Conservation (phyloP, 2,888 invertebrate genomes). For the Napeogenes sylphis region DNA sequence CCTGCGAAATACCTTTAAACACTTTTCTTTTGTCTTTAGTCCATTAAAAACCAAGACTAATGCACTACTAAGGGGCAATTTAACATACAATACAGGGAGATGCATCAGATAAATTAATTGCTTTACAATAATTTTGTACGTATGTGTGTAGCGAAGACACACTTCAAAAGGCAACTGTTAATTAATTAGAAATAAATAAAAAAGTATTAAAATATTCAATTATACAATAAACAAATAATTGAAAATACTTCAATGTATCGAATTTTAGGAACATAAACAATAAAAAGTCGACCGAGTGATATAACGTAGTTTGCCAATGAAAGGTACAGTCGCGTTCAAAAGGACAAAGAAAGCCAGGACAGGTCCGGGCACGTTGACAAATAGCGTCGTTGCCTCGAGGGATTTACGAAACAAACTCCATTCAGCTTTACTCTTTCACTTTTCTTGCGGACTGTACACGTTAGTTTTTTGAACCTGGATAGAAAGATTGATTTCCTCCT, state of each 20-base stretch:
- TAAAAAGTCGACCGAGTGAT: slow-evolving; percentile 12
- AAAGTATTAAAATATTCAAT: too few species aligned
- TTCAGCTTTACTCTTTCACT: slow-evolving; percentile 18
- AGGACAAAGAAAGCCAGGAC: slow-evolving; percentile 21
- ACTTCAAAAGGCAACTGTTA: neutral
- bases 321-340: slow-evolving; percentile 17
- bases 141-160: neutral
- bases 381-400: slow-evolving; percentile 15
- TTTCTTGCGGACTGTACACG: slow-evolving; percentile 21
- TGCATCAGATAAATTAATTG: neutral
- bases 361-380: slow-evolving; percentile 22
- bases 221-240: neutral
- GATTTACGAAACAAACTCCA: slow-evolving; percentile 21
- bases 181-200: too few species aligned
- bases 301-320: slow-evolving; percentile 11
- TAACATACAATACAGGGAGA: neutral
- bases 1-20: slow-evolving; percentile 1
- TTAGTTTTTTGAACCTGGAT: slow-evolving; percentile 31
- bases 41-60: slow-evolving; percentile 7
- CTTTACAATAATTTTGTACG: too few species aligned
- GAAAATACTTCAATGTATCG: slow-evolving; percentile 4
- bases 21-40: neutral
- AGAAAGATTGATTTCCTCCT: slow-evolving; percentile 40
- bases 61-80: slow-evolving; percentile 7
- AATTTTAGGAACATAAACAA: slow-evolving; percentile 13